Percentiles rank a stretch among this genome's conserved stretches.
Evolutionary conservation across 37 sponge, comb jelly and placozoan genomes (phyloP).

Genomic region (Beroe forskalii): DNA sequence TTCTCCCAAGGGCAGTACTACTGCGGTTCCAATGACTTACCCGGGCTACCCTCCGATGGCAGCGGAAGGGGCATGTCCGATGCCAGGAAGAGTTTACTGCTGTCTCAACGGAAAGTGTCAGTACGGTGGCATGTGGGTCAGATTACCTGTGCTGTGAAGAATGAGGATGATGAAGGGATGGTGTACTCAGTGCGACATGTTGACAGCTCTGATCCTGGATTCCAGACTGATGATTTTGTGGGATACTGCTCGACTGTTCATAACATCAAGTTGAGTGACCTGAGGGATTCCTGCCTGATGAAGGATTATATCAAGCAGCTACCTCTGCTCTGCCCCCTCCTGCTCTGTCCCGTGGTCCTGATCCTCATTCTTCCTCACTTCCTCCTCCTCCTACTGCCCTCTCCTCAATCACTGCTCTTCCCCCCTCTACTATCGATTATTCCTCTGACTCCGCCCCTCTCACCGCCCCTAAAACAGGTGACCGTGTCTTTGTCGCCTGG

Average conservation of each 20-base stretch:
- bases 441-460: too few relatives aligned
- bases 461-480: background rate
- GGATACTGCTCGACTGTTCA: background rate
- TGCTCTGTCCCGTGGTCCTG: too few relatives aligned
- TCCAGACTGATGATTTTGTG: background rate
- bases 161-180: background rate
- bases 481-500: conserved; percentile 6
- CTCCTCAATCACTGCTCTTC: too few relatives aligned
- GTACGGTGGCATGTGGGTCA: conserved; percentile 42
- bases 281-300: background rate
- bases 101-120: background rate
- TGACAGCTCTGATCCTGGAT: background rate
- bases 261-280: background rate
- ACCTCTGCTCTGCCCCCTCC: too few relatives aligned
- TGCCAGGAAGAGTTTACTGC: background rate
- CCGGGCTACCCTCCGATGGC: background rate
- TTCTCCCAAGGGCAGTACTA: conserved; percentile 38
- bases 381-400: too few relatives aligned
- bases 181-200: conserved; percentile 13
- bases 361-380: too few relatives aligned
- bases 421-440: too few relatives aligned
- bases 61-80: background rate
- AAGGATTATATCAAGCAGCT: too few relatives aligned
- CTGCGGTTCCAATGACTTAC: background rate
- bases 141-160: background rate